Evolutionary conservation across 2,888 invertebrate genomes (phyloP), one percentile per base, ranked within the genome.

Genomic region (Polydrusus pterygomalis): DNA sequence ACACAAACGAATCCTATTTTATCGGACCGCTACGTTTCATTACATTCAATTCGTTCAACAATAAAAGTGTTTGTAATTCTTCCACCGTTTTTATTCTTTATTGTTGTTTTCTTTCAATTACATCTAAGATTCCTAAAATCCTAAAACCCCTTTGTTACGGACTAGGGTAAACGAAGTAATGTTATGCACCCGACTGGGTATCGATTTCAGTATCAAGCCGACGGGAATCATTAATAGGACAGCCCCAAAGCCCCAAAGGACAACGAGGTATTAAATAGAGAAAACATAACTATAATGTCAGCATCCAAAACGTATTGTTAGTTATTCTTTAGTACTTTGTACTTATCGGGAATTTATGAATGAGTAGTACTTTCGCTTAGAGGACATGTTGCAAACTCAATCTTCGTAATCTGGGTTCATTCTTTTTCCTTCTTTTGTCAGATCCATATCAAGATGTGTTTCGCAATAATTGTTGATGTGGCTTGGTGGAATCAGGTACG

Each of bases 161-260:
- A 56, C 71, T 64, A 54, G 65, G 65, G 49, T 63, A 74, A 62
- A 56, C 62, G 67, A 17, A 67, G 51, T 51, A 63, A 63, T 34
- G 51, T 70, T 70, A 60, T 70, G 49, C 70, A 70, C 49, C 15
- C 63, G 62, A 70, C 60, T 49, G 40, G 43, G 20, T 63, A 63
- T 70, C 63, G 70, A 70, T 70, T 63, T 70, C 63, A 38, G 25
- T 25, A 25, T 25, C 25, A 25, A 25, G 51, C 38, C 70, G 43
- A 40, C 67, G 38, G 54, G 54, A 54, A 58, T 69, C 45, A 58
- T 58, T 58, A 69, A 58, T 68, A 40, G 18, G 43, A 25, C 56
- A 40, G 15, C 43, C 25, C 58, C 17, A 3, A 45, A 45, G 45
- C 0, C 11, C 43, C n/a, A n/a, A n/a, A n/a, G n/a, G n/a, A n/a